phyloP scores from a whole-genome alignment of 1,140 invertebrate genomes.

The Listronotus oregonensis region DNA sequence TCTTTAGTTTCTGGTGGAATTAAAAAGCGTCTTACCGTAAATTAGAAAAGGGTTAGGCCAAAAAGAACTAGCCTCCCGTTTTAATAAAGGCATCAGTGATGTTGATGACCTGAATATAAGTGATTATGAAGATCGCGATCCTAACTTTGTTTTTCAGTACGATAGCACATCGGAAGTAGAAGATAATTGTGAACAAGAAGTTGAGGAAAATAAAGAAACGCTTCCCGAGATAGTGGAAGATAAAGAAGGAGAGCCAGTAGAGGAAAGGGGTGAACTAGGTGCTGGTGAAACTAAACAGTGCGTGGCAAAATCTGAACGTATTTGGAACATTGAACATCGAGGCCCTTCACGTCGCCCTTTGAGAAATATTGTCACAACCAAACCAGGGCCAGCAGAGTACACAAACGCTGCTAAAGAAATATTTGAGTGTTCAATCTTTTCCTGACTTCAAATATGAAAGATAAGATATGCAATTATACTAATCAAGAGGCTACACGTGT shows the following conservation, averaged over 20 bases:
- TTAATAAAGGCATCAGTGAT: neutral
- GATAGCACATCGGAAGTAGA: neutral
- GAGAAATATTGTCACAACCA: too few relatives aligned
- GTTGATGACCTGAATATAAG: neutral
- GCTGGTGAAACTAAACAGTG: neutral
- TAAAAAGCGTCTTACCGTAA: too few relatives aligned
- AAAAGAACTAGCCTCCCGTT: neutral
- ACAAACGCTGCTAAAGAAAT: neutral
- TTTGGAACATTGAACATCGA: neutral
- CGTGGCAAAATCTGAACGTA: too few relatives aligned
- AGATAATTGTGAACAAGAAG: too few relatives aligned
- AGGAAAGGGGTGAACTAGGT: neutral
- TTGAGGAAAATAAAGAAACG: too few relatives aligned
- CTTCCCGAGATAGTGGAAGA: too few relatives aligned
- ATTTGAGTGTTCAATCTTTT: neutral
- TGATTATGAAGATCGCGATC: too few relatives aligned
- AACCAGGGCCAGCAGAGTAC: neutral
- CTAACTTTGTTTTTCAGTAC: neutral
- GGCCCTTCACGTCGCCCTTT: too few relatives aligned
- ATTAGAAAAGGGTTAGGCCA: neutral
- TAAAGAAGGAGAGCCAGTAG: neutral
- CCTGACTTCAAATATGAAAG: slow-evolving; percentile 4
- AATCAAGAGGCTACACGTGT: neutral
- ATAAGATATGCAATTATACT: neutral
- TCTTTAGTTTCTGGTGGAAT: too few relatives aligned